Conservation (phyloP, 2,113 vertebrate species). For the Pimephales promelas region DNA sequence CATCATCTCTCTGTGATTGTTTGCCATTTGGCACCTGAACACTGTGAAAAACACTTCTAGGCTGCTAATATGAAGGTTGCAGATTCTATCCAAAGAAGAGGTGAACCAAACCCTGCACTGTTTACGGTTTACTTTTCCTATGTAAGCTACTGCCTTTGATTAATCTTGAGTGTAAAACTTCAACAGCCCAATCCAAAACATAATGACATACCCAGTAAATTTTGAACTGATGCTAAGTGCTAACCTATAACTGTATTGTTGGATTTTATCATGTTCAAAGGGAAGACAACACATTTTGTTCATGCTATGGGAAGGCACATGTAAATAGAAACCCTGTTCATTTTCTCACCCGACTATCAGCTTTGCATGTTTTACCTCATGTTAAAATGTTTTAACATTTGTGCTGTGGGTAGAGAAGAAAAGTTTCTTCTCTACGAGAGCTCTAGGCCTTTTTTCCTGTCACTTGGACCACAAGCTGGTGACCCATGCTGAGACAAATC, state of each 20-base stretch:
- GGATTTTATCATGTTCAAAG: neutral
- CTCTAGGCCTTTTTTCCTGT: neutral
- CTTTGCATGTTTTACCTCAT: neutral
- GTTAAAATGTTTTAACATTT: neutral
- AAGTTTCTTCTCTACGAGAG: too few relatives aligned
- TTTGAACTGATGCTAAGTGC: neutral
- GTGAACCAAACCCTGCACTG: neutral
- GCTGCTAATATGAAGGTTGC: neutral
- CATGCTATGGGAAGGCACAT: neutral
- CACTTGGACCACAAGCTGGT: conserved; percentile 2
- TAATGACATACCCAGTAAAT: neutral
- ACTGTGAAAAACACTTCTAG: neutral
- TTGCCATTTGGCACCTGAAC: neutral
- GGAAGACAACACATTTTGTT: neutral
- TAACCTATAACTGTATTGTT: neutral
- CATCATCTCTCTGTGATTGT: neutral
- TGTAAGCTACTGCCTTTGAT: neutral
- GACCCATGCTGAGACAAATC: neutral
- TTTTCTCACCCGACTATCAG: neutral
- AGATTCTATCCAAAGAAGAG: neutral
- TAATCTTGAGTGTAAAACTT: neutral
- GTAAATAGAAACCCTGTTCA: neutral
- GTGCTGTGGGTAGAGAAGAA: neutral
- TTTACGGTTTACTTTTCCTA: too few relatives aligned
- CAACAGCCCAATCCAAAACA: neutral